Conservation (phyloP, 2,888 invertebrate species). For the Ophion costatus region DNA sequence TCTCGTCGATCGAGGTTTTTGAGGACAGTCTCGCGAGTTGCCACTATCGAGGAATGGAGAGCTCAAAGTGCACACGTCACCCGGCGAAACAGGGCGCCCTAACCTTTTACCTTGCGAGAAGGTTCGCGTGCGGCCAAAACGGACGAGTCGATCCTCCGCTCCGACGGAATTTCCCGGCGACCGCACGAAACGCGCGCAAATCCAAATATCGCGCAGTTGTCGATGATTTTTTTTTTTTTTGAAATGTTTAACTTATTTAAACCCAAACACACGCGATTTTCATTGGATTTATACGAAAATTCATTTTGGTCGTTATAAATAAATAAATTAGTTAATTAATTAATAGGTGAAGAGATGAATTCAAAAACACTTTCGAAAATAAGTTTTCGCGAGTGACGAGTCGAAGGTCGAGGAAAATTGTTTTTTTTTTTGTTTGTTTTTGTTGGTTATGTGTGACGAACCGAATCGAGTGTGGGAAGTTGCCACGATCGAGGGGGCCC, state of each 20-base stretch:
- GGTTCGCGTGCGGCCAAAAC: conserved; percentile 6
- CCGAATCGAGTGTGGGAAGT: not conserved
- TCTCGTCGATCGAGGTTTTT: conserved; percentile 15
- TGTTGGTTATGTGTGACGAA: not conserved
- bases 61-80: not conserved
- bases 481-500: not conserved
- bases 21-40: not conserved
- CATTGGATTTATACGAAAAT: not conserved
- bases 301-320: not conserved
- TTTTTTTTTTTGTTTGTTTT: not conserved
- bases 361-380: not conserved
- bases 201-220: not conserved
- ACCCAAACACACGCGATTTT: not conserved
- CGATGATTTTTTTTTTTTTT: not conserved
- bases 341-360: not conserved
- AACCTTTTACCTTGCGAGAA: conserved; percentile 23
- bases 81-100: conserved; percentile 18
- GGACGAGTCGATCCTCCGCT: conserved; percentile 62
- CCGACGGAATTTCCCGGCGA: not conserved
- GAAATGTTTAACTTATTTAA: not conserved
- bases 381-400: not conserved
- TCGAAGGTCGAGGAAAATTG: not conserved
- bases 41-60: not conserved
- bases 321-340: too few species aligned
- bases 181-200: not conserved